Evolutionary conservation across 2,113 vertebrate genomes (phyloP), one percentile per base, ranked within the genome.

Genomic region (Neolamprologus ventralis): DNA sequence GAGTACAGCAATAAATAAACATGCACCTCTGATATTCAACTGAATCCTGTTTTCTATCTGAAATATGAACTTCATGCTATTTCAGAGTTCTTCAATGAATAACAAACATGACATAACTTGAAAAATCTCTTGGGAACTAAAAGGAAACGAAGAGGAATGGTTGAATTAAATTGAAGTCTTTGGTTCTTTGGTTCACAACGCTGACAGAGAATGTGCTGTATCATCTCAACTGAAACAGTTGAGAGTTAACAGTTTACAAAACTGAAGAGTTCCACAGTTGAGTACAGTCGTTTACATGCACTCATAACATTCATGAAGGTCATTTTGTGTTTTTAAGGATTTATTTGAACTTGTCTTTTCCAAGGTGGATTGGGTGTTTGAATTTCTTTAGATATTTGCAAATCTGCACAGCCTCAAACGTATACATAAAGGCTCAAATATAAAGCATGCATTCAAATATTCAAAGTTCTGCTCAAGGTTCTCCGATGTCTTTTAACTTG

Each of bases 1-100:
- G 17, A 91, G 83, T 55, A 92, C 82, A 85, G 87, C 85, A 88
- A 91, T 81, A 93, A 89, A 92, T 87, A 91, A 93, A 89, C 94
- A 93, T 94, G 94, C 94, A 93, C 58, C 82, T 81, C 49, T 85
- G 88, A 86, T 71, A 63, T 89, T 84, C 40, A 92, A 85, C 83
- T 79, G 55, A 94, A 91, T 57, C 87, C 83, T 35, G 88, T 68
- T 79, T 33, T 81, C 33, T 75, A 33, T 81, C 60, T 81, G 80
- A 87, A 87, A 85, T 81, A 79, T 75, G 45, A 81, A 90, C 49
- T 57, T 57, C 93, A 94, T 92, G 93, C 93, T 85, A 51, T 58
- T 90, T 78, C 53, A 73, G 78, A 87, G 37, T 54, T 10, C 26
- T 35, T 45, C 33, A 5, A 10, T 71, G 63, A 21, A 37, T 45